These are phyloP conservation scores for Tetramorium simillimum DNA, from an alignment of 1,140 invertebrate species.

Conservation along the genomic window DNA sequence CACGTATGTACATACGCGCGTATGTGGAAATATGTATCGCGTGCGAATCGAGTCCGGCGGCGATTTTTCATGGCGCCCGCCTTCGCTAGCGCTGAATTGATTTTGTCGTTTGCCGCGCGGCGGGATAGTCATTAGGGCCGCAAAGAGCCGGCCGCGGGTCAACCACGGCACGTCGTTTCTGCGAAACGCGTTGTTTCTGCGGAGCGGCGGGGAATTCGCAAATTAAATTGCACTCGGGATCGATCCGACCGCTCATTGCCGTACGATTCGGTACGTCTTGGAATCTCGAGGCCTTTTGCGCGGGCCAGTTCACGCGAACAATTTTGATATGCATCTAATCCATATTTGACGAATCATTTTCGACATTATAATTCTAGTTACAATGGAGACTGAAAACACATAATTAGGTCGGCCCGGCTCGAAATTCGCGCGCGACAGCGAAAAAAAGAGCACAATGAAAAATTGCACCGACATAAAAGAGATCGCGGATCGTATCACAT, in stretches of 20 bases:
- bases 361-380: not conserved
- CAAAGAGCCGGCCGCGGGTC: constrained; percentile 21
- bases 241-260: constrained; percentile 62
- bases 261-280: constrained; percentile 47
- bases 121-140: constrained; percentile 44
- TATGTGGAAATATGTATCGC: constrained; percentile 38
- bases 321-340: not conserved
- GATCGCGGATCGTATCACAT: not conserved
- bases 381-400: not conserved
- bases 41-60: constrained; percentile 57
- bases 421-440: not conserved
- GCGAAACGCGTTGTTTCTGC: constrained; percentile 45
- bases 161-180: constrained; percentile 44
- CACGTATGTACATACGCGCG: not conserved
- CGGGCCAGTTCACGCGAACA: not conserved
- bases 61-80: constrained; percentile 71
- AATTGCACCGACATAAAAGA: constrained; percentile 9
- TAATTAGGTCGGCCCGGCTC: not conserved
- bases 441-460: not conserved
- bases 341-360: not conserved
- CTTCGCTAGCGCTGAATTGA: constrained; percentile 63
- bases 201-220: constrained; percentile 76
- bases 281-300: constrained; percentile 28
- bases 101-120: constrained; percentile 54
- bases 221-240: constrained; percentile 82